Conservation (phyloP, 1,140 invertebrate genomes). For the Cherax quadricarinatus region DNA sequence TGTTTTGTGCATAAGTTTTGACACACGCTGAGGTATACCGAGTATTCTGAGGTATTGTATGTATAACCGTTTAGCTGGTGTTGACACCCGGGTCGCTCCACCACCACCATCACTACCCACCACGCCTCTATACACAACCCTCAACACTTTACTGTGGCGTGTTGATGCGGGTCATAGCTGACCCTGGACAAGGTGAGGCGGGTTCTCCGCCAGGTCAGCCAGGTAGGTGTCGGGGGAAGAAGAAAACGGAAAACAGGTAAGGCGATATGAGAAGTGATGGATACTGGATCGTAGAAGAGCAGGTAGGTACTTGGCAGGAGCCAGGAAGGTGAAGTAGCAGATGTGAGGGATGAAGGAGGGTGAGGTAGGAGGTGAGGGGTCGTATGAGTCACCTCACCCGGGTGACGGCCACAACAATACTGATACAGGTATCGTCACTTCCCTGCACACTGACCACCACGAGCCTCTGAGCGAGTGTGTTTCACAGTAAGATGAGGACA, state of each 20-base stretch:
- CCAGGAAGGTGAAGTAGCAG: neutral
- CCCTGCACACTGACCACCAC: conserved; percentile 57
- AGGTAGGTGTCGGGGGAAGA: neutral
- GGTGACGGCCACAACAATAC: conserved; percentile 65
- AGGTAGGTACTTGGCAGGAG: neutral
- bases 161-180: conserved; percentile 37
- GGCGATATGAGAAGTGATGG: conserved; percentile 5
- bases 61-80: conserved; percentile 34
- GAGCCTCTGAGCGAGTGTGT: conserved; percentile 69
- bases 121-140: conserved; percentile 19
- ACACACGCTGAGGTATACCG: conserved; percentile 68
- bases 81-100: conserved; percentile 21
- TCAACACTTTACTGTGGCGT: conserved; percentile 32
- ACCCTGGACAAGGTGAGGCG: conserved; percentile 32
- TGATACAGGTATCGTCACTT: conserved; percentile 59
- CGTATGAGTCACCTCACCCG: conserved; percentile 9
- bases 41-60: conserved; percentile 66
- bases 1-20: conserved; percentile 71
- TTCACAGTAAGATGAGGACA: conserved; percentile 66
- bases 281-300: neutral
- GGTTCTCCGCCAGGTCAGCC: conserved; percentile 10
- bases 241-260: neutral
- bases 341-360: conserved; percentile 12
- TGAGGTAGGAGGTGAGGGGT: conserved; percentile 48
- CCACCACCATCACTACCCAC: conserved; percentile 35